Base-by-base conservation (phyloP, 2,888 invertebrate species). In the Phyllotreta cruciferae region DNA sequence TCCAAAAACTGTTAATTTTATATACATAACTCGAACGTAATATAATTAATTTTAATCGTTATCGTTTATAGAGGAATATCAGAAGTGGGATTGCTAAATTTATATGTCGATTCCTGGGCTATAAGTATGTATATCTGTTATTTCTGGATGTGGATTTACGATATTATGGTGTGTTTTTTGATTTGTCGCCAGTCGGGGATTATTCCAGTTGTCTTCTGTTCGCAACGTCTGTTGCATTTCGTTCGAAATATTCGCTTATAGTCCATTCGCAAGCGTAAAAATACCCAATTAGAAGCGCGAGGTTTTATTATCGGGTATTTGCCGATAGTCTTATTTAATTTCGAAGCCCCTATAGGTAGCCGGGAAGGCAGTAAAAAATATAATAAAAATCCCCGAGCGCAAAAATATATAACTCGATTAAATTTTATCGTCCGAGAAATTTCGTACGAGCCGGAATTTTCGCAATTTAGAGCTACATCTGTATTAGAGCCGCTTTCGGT, bases 391-490 rank as follows among this genome's bases (percentile, higher is more conserved):
- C 36, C 41, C n/a, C 42, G 13, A 56, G 14, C 42, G 44, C 42
- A 44, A 42, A 60, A 60, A 60, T 54, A 60, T 60, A 54, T 24
- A 24, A 60, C 52, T 54, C 54, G 52, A 54, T 60, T 60, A 60
- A 42, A 60, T 60, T 60, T 60, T 60, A 60, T 60, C 45, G 60
- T 39, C 38, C 47, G 60, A 8, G 60, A 60, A 60, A 60, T 60
- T 60, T 54, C 54, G 60, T 41, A 44, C 47, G 42, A 54, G 47
- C 53, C n/a, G 13, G 44, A 60, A 60, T 60, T 60, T 60, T 60
- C 54, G 41, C 47, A 60, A 60, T 60, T 60, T 47, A 47, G 36
- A 54, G 39, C 34, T 44, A 60, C 54, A 56, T 56, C 24, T 24
- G 24, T 24, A 24, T 24, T 14, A 24, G 24, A 24, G 24, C 2